Base-by-base conservation (phyloP, 2,888 invertebrate species). In the Lithophane socia region DNA sequence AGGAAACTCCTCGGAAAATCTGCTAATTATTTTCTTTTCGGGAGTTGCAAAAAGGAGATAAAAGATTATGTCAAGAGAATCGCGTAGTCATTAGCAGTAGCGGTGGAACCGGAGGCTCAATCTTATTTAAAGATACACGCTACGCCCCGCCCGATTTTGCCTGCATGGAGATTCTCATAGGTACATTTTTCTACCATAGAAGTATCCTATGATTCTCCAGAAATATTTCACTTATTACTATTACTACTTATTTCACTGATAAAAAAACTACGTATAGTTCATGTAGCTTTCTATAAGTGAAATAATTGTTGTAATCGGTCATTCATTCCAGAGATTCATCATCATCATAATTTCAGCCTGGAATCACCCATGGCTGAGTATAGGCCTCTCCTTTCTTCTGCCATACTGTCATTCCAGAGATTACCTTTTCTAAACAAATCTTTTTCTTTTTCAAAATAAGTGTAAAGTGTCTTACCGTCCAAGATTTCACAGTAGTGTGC, bases 401-500 rank as follows among this genome's bases (percentile, higher is more conserved):
- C 37, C 5, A 37, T 37, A 37, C 5, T 37, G 21, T 8, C 1
- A 21, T 54, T 16, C 2, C 18, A 47, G 16, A 24, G 24, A 47
- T 24, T 8, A n/a, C 13, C 18, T 24, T 16, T 18, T 18, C 3
- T 5, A 60, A 60, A 29, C 9, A 37, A 37, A 37, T 37, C 37
- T 37, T 37, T 37, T 37, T 37, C 37, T 37, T 37, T 37, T 37
- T 61, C 10, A 61, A 61, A 29, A 54, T 54, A 21, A 56, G 24
- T 16, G 13, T 1, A 74, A 74, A 52, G 3, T 47, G 3, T 12
- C 94, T 91, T 89, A 96, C 96, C 92, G 94, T 94, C 96, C 96
- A 96, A 10, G 92, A 86, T 78, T 94, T 94, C 0, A 96, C 92
- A 0, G 90, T 88, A 7, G 87, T 75, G 5, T 91, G 89, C 49